Percentiles rank a stretch among this genome's conserved stretches.
Conservation (phyloP, 1,140 invertebrate genomes). For the Nasonia vitripennis region DNA sequence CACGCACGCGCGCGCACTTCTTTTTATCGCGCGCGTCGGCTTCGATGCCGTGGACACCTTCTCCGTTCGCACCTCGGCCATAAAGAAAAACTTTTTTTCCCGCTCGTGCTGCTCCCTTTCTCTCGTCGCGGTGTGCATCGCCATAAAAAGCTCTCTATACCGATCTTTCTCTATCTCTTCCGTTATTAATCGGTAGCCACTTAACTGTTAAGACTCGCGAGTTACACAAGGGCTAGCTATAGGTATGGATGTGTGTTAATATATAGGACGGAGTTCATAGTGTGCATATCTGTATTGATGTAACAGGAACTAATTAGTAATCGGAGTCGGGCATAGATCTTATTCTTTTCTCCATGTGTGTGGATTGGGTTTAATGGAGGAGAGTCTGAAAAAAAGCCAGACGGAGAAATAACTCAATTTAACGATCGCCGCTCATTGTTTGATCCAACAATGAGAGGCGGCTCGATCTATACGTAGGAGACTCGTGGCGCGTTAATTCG, state of each 20-base stretch:
- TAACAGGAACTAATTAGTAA: constrained; percentile 38
- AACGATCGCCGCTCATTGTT: neutral
- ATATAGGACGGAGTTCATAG: neutral
- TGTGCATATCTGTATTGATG: neutral
- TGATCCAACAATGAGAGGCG: neutral
- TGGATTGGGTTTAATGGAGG: neutral
- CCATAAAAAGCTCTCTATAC: neutral
- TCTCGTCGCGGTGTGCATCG: neutral
- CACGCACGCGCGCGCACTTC: neutral
- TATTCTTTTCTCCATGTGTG: neutral
- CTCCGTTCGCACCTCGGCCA: constrained; percentile 10
- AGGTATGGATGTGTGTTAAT: neutral
- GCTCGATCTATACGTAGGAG: neutral
- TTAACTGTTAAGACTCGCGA: constrained; percentile 35
- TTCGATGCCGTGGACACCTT: constrained; percentile 6
- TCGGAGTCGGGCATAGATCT: neutral
- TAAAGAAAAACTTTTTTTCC: neutral
- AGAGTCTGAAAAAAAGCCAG: neutral
- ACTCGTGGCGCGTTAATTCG: neutral
- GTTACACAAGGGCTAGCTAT: neutral
- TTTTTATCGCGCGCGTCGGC: constrained; percentile 14
- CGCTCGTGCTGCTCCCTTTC: neutral
- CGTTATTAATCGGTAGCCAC: constrained; percentile 33
- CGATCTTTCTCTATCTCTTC: neutral
- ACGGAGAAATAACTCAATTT: constrained; percentile 24